Percentiles rank a stretch among this genome's conserved stretches.
Evolutionary conservation across 2,113 vertebrate species (phyloP).

Genomic region (Antigone vipio): DNA sequence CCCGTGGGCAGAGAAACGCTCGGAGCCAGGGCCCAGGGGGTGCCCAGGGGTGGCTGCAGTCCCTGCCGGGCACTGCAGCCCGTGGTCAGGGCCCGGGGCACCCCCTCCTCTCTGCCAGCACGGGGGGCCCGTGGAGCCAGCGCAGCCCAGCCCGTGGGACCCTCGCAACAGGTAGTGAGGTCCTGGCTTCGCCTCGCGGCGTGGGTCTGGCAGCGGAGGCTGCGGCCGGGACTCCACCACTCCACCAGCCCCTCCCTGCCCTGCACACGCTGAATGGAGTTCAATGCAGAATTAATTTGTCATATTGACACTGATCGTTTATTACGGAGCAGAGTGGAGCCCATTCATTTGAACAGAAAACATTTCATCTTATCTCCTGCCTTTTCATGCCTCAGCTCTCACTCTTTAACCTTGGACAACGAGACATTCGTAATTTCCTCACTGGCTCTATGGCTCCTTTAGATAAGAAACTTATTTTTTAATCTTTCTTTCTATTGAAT

Average conservation of each 20-base stretch:
- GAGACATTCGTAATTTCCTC: conserved; percentile 64
- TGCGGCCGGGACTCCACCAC: not conserved
- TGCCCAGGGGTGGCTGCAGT: not conserved
- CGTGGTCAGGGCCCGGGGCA: rapidly evolving
- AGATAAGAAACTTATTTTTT: conserved; percentile 70
- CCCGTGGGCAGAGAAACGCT: rapidly evolving
- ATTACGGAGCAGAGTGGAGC: conserved; percentile 62
- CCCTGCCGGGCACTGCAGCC: not conserved
- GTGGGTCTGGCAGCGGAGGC: not conserved
- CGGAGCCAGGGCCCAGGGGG: rapidly evolving
- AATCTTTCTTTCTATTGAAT: conserved; percentile 58
- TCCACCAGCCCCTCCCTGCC: not conserved
- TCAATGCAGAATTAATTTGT: conserved; percentile 70
- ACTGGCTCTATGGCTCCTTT: conserved; percentile 50
- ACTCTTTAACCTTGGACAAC: conserved; percentile 72
- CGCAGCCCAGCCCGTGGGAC: rapidly evolving
- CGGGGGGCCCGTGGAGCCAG: not conserved
- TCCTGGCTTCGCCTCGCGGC: rapidly evolving
- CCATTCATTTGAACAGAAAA: conserved; percentile 73
- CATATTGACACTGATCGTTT: conserved; percentile 74
- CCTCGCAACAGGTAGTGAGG: not conserved
- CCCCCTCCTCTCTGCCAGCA: not conserved
- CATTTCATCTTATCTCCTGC: conserved; percentile 69
- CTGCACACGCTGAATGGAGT: not conserved
- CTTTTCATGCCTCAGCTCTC: conserved; percentile 65